Evolutionary conservation across 2,888 invertebrate species (phyloP).

Genomic region (Autographa pulchrina): DNA sequence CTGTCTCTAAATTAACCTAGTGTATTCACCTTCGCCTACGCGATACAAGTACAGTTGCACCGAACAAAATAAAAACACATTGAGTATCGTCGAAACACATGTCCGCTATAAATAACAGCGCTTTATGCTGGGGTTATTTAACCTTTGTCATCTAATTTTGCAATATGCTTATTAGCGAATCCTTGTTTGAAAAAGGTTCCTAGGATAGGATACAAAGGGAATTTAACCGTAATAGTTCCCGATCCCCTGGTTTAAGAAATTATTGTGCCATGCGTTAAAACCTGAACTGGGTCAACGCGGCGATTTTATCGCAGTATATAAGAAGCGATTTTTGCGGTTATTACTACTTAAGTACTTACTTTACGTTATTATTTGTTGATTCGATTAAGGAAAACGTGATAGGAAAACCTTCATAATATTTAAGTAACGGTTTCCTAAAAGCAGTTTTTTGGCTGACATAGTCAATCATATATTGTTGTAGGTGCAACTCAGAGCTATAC

Average conservation of each 20-base stretch:
- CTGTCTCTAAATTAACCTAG: too few species aligned
- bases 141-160: neutral
- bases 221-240: neutral
- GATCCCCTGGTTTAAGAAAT: neutral
- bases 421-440: too few species aligned
- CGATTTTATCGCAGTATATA: conserved; percentile 1
- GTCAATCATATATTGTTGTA: too few species aligned
- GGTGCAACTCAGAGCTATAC: too few species aligned
- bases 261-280: neutral
- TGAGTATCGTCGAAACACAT: neutral
- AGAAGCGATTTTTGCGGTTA: neutral
- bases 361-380: too few species aligned
- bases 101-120: neutral
- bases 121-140: neutral
- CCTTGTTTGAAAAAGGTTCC: neutral
- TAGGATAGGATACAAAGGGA: neutral
- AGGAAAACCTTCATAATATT: too few species aligned
- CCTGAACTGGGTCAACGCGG: too few species aligned
- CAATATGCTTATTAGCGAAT: neutral
- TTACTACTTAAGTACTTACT: too few species aligned
- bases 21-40: neutral
- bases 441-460: too few species aligned
- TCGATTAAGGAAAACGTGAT: too few species aligned
- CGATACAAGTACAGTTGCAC: neutral
- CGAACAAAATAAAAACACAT: neutral